Evolutionary conservation across 2,113 vertebrate species (phyloP), one percentile per base, ranked within the genome.

Genomic region (Cryptomyrus ogoouensis): DNA sequence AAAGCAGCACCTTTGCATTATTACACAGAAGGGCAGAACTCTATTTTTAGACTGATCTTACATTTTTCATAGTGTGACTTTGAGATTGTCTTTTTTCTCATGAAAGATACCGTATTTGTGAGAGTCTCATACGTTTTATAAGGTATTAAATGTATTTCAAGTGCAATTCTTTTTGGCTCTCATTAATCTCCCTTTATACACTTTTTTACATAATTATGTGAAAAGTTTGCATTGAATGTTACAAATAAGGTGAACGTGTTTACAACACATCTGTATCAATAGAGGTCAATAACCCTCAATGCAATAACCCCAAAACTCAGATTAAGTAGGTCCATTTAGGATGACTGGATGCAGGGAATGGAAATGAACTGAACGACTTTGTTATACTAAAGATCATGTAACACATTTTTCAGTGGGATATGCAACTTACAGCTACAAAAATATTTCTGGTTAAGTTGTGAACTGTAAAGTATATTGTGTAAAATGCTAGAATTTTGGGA

Each of bases 101-200:
- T 49, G 87, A 87, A 92, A 62, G 90, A 91, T 93, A 88, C 89
- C 92, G 93, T 95, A 91, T 93, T 91, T 93, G 94, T 95, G 94
- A 62, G 91, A 94, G 92, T 93, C 90, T 92, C 91, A 91, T 93
- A 93, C 91, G 93, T 91, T 94, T 95, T 95, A 93, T 92, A 89
- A 94, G 89, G 90, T 90, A 95, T 95, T 95, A 96, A 96, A 96
- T 95, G 94, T 95, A 93, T 93, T 92, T 90, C 92, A 94, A 95
- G 84, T 94, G 92, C 90, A 92, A 87, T 83, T 62, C 88, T 89
- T 88, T n/a, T 35, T 44, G 56, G 24, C 24, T 87, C 24, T 56
- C n/a, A 52, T 86, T 86, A 52, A 50, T 87, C 49, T 87, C 9
- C 83, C 10, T 47, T 84, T 47, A 10, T 47, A 24, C 8, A 47